Conservation (phyloP, 2,888 invertebrate genomes). For the Apamea sordens region DNA sequence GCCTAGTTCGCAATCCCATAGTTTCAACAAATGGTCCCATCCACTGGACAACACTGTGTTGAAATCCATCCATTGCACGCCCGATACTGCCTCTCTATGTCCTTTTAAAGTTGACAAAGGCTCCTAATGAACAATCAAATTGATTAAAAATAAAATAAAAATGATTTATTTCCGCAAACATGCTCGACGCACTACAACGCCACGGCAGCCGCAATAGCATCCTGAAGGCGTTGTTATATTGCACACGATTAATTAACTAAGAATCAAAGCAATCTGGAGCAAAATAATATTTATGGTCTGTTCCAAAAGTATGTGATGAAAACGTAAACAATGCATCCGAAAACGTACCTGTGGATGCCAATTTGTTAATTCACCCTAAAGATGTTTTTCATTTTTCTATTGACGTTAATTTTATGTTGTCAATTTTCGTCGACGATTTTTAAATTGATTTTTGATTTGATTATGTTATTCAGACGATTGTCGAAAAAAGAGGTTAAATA, state of each 20-base stretch:
- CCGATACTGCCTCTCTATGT: conserved; percentile 97
- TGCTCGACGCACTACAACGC: too few relatives aligned
- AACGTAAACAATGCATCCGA: neutral
- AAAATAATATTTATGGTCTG: too few relatives aligned
- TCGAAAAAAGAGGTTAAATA: neutral
- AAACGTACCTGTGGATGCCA: too few relatives aligned
- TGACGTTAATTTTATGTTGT: neutral
- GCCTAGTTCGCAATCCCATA: conserved; percentile 98
- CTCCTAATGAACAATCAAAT: conserved; percentile 86
- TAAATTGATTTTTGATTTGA: too few relatives aligned
- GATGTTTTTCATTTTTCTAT: neutral
- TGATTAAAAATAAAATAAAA: neutral
- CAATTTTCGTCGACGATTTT: neutral
- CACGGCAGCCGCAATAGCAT: too few relatives aligned
- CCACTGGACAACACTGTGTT: conserved; percentile 95
- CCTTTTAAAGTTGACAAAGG: conserved; percentile 97
- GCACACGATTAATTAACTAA: neutral
- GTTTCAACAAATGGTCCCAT: conserved; percentile 98
- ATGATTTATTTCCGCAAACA: too few relatives aligned
- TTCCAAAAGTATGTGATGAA: neutral
- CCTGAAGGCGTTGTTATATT: too few relatives aligned
- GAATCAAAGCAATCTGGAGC: neutral
- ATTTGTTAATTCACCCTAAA: too few relatives aligned
- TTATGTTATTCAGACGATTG: neutral
- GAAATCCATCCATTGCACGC: conserved; percentile 95